Percentiles rank a stretch among this genome's conserved stretches.
Conservation (phyloP, 1,140 invertebrate species). For the Adoxophyes honmai region DNA sequence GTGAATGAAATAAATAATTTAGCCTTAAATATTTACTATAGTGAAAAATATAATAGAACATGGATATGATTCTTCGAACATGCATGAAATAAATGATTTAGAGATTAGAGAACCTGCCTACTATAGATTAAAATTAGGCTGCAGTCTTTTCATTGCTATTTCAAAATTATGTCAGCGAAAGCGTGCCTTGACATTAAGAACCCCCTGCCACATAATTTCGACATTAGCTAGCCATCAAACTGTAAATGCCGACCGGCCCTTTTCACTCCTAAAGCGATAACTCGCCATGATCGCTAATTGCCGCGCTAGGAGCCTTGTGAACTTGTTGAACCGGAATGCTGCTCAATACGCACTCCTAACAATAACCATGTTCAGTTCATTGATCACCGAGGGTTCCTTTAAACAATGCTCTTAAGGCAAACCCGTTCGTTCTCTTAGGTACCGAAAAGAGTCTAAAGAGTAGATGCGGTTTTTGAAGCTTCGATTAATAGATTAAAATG, state of each 20-base stretch:
- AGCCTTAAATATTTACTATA: too few species aligned
- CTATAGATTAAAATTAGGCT: too few species aligned
- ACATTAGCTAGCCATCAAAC: background rate
- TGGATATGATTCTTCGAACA: too few species aligned
- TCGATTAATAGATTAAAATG: too few species aligned
- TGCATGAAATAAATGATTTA: too few species aligned
- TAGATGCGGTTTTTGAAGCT: too few species aligned
- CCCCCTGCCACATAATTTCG: background rate
- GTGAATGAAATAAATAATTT: too few species aligned
- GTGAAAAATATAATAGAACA: too few species aligned
- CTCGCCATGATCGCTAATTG: background rate
- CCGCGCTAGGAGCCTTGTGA: background rate
- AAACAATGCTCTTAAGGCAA: background rate
- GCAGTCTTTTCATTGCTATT: too few species aligned
- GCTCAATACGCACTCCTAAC: background rate
- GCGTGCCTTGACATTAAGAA: background rate
- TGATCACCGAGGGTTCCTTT: background rate
- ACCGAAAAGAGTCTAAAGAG: too few species aligned
- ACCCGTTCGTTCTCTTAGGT: background rate
- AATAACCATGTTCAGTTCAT: constrained; percentile 6
- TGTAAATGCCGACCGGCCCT: background rate
- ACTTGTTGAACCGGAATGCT: constrained; percentile 4
- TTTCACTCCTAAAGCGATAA: background rate
- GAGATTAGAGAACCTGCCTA: too few species aligned
- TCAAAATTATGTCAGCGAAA: background rate